Percentiles rank a stretch among this genome's conserved stretches.
Evolutionary conservation across 2,797 vertebrate species (phyloP).

Genomic region (Agapornis canus): DNA sequence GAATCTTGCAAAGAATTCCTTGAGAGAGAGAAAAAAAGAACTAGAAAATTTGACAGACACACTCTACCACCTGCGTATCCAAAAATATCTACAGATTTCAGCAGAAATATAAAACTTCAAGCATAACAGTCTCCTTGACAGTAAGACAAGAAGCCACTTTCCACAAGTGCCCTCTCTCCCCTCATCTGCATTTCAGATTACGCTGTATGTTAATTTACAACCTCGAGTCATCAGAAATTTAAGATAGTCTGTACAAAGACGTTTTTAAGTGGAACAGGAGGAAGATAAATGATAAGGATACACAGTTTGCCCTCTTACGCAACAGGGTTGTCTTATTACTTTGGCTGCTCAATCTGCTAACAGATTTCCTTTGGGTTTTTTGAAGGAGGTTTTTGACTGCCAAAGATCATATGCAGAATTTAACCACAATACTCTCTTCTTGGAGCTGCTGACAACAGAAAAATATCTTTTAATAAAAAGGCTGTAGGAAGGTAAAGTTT

Average conservation of each 20-base stretch:
- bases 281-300: neutral
- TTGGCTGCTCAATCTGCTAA: neutral
- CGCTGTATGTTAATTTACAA: conserved; percentile 21
- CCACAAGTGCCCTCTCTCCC: conserved; percentile 56
- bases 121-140: conserved; percentile 60
- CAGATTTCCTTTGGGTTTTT: neutral
- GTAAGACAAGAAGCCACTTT: conserved; percentile 63
- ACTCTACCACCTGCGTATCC: conserved; percentile 52
- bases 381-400: neutral
- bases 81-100: conserved; percentile 55
- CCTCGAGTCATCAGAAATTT: neutral
- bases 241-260: neutral
- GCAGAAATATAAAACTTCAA: conserved; percentile 28
- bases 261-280: neutral
- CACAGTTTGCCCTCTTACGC: neutral
- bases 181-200: conserved; percentile 65
- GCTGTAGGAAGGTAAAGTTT: neutral
- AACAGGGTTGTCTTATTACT: neutral
- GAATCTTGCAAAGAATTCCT: conserved; percentile 3
- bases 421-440: neutral
- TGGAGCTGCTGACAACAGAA: neutral
- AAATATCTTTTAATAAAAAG: neutral
- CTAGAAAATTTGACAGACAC: neutral
- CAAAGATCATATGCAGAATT: neutral
- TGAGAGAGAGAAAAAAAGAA: neutral